Evolutionary conservation across 1,140 invertebrate species (phyloP).

Genomic region (Meloidogyne exigua): DNA sequence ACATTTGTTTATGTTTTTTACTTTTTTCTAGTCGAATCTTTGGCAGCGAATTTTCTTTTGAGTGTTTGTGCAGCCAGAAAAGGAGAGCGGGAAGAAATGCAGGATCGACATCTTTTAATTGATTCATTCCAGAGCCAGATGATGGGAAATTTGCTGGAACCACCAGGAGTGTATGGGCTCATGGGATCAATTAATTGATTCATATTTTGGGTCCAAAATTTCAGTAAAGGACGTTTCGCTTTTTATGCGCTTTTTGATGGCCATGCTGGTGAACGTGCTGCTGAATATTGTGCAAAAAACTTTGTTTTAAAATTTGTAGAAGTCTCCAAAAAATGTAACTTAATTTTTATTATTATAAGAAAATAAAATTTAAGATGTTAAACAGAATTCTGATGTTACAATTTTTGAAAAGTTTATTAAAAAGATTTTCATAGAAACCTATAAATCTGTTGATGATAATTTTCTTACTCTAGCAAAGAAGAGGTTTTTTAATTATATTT

Average conservation of each 20-base stretch:
- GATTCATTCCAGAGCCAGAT: conserved; percentile 56
- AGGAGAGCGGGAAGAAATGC: conserved; percentile 68
- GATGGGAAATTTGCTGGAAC: conserved; percentile 13
- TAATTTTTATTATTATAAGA: background rate
- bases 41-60: background rate
- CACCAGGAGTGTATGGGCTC: conserved; percentile 27
- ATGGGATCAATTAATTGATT: background rate
- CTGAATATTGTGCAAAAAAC: conserved; percentile 66
- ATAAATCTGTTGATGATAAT: conserved; percentile 68
- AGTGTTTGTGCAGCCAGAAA: conserved; percentile 39
- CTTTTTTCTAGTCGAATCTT: background rate
- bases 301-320: conserved; percentile 53
- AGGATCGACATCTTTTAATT: conserved; percentile 53
- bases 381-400: conserved; percentile 7
- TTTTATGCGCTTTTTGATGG: conserved; percentile 68
- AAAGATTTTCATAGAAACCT: conserved; percentile 66
- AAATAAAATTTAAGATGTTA: conserved; percentile 22
- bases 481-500: conserved; percentile 49
- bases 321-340: conserved; percentile 44
- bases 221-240: conserved; percentile 61
- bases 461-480: conserved; percentile 66
- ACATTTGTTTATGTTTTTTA: background rate
- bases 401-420: conserved; percentile 67
- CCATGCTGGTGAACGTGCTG: conserved; percentile 66
- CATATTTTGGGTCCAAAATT: conserved; percentile 39